phyloP scores from a whole-genome alignment of 2,113 vertebrate genomes.

The Amphiprion ocellaris region DNA sequence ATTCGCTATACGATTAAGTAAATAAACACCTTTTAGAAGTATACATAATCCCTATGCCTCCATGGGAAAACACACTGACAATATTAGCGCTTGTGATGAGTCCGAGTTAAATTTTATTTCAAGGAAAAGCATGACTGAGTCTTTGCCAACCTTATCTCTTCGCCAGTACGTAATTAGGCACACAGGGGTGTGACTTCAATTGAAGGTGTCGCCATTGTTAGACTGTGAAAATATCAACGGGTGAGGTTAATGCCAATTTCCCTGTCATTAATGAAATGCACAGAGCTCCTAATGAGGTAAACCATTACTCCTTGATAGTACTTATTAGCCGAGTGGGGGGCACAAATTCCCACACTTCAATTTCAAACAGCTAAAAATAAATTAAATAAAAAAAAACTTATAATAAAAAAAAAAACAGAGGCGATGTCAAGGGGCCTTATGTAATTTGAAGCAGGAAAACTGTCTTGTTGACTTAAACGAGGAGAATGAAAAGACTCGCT shows the following conservation, averaged over 20 bases:
- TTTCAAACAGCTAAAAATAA: conserved; percentile 95
- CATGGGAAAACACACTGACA: conserved; percentile 36
- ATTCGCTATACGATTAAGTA: not conserved
- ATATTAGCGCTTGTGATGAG: conserved; percentile 61
- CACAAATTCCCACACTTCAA: conserved; percentile 92
- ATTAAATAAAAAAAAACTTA: conserved; percentile 50
- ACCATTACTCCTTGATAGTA: conserved; percentile 97
- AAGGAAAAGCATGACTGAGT: conserved; percentile 77
- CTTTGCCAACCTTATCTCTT: conserved; percentile 90
- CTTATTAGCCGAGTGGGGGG: conserved; percentile 96
- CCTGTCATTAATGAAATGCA: conserved; percentile 98
- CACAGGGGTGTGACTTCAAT: conserved; percentile 96
- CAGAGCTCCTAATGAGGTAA: conserved; percentile 98
- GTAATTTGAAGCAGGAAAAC: conserved; percentile 90
- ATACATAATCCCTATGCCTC: conserved; percentile 6
- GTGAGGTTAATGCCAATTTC: conserved; percentile 98
- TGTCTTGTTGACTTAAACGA: conserved; percentile 90
- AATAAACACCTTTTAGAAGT: conserved; percentile 26
- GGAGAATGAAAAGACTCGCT: conserved; percentile 86
- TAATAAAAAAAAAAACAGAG: conserved; percentile 79
- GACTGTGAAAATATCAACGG: conserved; percentile 96
- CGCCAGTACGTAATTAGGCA: conserved; percentile 92
- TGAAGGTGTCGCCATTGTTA: conserved; percentile 97
- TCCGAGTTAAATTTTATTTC: conserved; percentile 60
- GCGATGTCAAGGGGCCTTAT: conserved; percentile 94